Conservation (phyloP, 1,140 invertebrate genomes). For the Diprion similis region DNA sequence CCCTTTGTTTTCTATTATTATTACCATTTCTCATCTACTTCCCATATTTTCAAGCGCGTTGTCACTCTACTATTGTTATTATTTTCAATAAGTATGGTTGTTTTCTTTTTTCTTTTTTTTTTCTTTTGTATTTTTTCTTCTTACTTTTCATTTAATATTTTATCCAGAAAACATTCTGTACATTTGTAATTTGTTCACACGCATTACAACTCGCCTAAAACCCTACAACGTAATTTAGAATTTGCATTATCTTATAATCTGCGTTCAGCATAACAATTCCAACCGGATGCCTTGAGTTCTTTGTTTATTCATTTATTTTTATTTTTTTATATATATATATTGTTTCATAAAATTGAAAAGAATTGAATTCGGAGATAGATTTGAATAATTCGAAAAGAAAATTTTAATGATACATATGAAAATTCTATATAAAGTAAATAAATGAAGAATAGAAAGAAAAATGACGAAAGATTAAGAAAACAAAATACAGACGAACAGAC, state of each 20-base stretch:
- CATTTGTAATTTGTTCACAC: background rate
- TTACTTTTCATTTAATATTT: background rate
- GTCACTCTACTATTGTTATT: background rate
- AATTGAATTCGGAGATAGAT: no score
- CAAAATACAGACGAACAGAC: no score
- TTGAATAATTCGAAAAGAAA: background rate
- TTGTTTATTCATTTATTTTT: no score
- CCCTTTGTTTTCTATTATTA: background rate
- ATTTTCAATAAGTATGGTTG: background rate
- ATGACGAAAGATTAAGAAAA: no score
- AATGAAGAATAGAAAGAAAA: background rate
- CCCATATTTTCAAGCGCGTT: background rate
- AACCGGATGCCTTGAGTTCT: background rate
- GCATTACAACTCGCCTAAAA: background rate
- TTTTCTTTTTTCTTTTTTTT: background rate
- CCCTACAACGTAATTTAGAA: constrained; percentile 7
- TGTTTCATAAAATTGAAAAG: no score
- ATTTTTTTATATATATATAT: no score
- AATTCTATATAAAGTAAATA: background rate
- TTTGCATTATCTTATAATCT: background rate
- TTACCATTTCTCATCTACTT: background rate
- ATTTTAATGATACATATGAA: background rate
- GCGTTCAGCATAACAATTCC: constrained; percentile 3
- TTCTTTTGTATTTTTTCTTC: background rate
- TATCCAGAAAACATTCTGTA: background rate